phyloP scores from a whole-genome alignment of 2,888 invertebrate genomes.

The Athalia rosae region DNA sequence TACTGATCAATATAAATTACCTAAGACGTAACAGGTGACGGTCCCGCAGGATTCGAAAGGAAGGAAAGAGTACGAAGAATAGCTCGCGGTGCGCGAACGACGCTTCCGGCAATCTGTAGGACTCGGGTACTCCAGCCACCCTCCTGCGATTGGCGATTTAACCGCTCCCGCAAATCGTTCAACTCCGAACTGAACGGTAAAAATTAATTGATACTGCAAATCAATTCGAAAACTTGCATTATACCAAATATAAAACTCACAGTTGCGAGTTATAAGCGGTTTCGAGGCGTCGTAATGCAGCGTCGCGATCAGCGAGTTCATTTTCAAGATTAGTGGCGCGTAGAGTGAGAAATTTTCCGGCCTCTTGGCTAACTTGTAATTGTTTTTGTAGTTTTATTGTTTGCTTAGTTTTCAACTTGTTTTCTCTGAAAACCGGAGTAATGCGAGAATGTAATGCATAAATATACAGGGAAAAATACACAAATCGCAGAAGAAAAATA shows the following conservation, averaged over 20 bases:
- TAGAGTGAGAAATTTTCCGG: conserved; percentile 55
- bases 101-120: conserved; percentile 67
- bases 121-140: conserved; percentile 66
- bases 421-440: conserved; percentile 22
- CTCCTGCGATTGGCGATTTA: conserved; percentile 62
- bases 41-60: conserved; percentile 55
- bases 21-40: conserved; percentile 52
- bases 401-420: conserved; percentile 59
- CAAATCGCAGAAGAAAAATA: too few relatives aligned
- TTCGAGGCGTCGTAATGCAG: conserved; percentile 61
- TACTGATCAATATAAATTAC: conserved; percentile 17
- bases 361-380: conserved; percentile 58
- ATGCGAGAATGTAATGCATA: too few relatives aligned
- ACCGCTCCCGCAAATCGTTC: conserved; percentile 62
- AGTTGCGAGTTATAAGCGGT: conserved; percentile 61
- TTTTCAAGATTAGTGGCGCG: conserved; percentile 58
- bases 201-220: not conserved
- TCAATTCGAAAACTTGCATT: too few relatives aligned
- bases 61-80: conserved; percentile 67
- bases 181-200: conserved; percentile 57
- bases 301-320: conserved; percentile 61
- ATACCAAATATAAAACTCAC: conserved; percentile 53
- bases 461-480: too few relatives aligned
- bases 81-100: conserved; percentile 65
- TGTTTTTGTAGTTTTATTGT: conserved; percentile 57